A percentile compares a stretch with the other conserved stretches of the same genome.
Evolutionary conservation across 2,113 vertebrate species (phyloP).

Genomic region (human (Homo sapiens)): DNA sequence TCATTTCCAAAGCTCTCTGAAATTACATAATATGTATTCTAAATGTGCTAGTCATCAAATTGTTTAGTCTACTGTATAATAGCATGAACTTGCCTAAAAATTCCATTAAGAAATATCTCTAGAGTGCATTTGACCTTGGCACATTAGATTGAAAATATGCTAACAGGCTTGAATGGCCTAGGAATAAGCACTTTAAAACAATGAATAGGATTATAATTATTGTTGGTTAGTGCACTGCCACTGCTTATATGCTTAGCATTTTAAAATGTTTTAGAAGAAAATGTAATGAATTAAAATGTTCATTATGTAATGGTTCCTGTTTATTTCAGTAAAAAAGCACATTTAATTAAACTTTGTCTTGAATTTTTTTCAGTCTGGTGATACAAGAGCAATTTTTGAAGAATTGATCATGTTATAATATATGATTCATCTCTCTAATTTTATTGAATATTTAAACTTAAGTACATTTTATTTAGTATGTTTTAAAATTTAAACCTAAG

Average conservation of each 20-base stretch:
- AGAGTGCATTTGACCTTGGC: slow-evolving; percentile 58
- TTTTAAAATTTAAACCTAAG: slow-evolving; percentile 7
- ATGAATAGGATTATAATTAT: background rate
- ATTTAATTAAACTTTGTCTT: slow-evolving; percentile 47
- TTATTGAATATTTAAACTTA: background rate
- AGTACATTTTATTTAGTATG: background rate
- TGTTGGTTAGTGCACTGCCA: background rate
- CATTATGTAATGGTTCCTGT: background rate
- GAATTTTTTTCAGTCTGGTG: slow-evolving; percentile 2
- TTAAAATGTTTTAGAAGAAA: slow-evolving; percentile 6
- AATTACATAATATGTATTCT: slow-evolving; percentile 44
- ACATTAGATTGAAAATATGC: slow-evolving; percentile 42
- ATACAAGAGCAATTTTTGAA: slow-evolving; percentile 13
- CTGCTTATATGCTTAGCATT: slow-evolving; percentile 1
- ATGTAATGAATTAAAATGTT: slow-evolving; percentile 21
- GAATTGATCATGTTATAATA: background rate
- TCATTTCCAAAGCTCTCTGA: slow-evolving; percentile 37
- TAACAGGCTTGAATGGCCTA: background rate
- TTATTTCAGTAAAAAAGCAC: background rate
- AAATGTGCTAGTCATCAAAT: slow-evolving; percentile 37
- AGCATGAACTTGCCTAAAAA: slow-evolving; percentile 20
- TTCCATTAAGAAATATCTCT: slow-evolving; percentile 41
- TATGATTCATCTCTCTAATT: background rate
- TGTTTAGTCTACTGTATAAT: slow-evolving; percentile 56
- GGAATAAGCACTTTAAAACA: slow-evolving; percentile 51